These are phyloP conservation scores for Macaria notata DNA, from an alignment of 2,888 invertebrate species.

Conservation along the genomic window DNA sequence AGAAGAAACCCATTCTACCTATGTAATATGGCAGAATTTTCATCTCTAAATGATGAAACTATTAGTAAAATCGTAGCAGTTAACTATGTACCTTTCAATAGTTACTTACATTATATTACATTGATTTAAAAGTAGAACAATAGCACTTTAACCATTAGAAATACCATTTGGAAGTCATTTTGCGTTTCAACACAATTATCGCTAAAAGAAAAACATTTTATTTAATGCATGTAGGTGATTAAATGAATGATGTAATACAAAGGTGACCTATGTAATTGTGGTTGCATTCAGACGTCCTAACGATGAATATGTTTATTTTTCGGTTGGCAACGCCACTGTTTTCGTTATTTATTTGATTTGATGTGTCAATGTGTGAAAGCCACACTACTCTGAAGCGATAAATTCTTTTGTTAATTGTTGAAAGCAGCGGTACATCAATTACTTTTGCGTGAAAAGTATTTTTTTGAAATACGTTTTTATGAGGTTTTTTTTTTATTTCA, in stretches of 20 bases:
- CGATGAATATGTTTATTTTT: constrained; percentile 25
- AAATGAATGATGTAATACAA: constrained; percentile 28
- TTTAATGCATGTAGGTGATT: constrained; percentile 20
- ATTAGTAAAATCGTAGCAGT: too few relatives aligned
- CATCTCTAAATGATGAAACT: too few relatives aligned
- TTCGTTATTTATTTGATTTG: constrained; percentile 25
- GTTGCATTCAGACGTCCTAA: constrained; percentile 30
- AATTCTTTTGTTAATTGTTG: constrained; percentile 5
- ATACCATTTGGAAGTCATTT: constrained; percentile 2
- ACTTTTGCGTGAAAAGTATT: too few relatives aligned
- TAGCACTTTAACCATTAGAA: too few relatives aligned
- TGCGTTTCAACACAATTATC: constrained; percentile 10
- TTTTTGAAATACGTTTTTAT: too few relatives aligned
- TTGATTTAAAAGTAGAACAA: too few relatives aligned
- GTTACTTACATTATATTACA: too few relatives aligned
- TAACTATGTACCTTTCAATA: too few relatives aligned
- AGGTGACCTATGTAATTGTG: constrained; percentile 32
- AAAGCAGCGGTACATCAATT: too few relatives aligned
- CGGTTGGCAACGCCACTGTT: constrained; percentile 28
- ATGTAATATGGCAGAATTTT: too few relatives aligned
- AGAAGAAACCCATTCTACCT: too few relatives aligned
- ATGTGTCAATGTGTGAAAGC: constrained; percentile 20
- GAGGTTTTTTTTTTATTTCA: too few relatives aligned
- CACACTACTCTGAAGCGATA: constrained; percentile 22
- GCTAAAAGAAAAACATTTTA: constrained; percentile 19